Conservation (phyloP, 2,888 invertebrate genomes). For the Elegia similella region DNA sequence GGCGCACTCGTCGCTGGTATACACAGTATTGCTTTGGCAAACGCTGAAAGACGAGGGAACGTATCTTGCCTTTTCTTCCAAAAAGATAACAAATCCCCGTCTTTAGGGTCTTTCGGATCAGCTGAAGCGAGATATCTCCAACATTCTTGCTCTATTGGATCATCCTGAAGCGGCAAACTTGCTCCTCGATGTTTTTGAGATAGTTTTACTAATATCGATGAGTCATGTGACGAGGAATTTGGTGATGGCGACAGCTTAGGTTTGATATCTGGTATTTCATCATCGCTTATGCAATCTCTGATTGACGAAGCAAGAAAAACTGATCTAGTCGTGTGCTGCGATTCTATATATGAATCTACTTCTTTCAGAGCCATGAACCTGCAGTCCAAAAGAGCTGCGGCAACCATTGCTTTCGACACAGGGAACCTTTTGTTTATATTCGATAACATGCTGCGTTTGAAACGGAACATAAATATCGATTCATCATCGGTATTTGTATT, state of each 20-base stretch:
- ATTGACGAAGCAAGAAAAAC: conserved; percentile 3
- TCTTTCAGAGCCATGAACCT: conserved; percentile 7
- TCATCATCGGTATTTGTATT: conserved; percentile 4
- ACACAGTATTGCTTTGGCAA: conserved; percentile 14
- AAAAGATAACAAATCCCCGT: conserved; percentile 15
- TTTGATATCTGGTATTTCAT: not conserved
- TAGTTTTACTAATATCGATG: not conserved
- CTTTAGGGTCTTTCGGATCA: conserved; percentile 8
- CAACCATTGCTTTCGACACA: not conserved
- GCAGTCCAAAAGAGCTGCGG: conserved; percentile 12
- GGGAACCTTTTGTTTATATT: conserved; percentile 14
- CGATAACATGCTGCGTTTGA: conserved; percentile 12
- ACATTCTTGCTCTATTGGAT: conserved; percentile 5
- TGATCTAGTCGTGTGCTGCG: not conserved
- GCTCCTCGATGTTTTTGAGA: not conserved
- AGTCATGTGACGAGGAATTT: too few species aligned
- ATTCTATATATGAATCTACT: conserved; percentile 6
- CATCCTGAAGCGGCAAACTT: not conserved
- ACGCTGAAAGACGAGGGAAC: conserved; percentile 8
- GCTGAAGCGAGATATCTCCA: conserved; percentile 11
- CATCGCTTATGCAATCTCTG: not conserved
- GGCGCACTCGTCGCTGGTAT: conserved; percentile 22
- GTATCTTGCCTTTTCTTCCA: conserved; percentile 15
- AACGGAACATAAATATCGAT: not conserved
- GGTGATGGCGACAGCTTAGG: not conserved